A percentile compares a stretch with the other conserved stretches of the same genome.
Conservation (phyloP, 2,113 vertebrate species). For the Pavo muticus region DNA sequence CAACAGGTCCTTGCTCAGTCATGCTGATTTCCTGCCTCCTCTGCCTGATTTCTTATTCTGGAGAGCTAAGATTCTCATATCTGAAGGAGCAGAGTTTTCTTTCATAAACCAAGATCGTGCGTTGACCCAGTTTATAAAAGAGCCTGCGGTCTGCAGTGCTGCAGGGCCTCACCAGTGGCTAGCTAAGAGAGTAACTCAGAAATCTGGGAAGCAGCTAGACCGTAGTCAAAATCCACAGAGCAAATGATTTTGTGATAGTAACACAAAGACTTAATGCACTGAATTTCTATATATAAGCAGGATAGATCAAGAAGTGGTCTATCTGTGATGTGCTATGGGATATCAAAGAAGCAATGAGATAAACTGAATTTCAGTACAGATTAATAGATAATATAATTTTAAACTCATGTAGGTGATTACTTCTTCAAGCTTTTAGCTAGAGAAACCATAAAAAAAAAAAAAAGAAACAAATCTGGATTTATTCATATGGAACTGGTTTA, state of each 20-base stretch:
- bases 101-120: not conserved
- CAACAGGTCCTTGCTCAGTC: too few relatives aligned
- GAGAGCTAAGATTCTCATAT: too few relatives aligned
- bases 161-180: not conserved
- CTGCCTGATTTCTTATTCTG: too few relatives aligned
- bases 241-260: not conserved
- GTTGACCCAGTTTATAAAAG: not conserved
- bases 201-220: not conserved
- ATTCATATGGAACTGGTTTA: not conserved
- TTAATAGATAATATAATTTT: slow-evolving; percentile 34
- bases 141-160: not conserved
- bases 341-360: slow-evolving; percentile 35
- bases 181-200: not conserved
- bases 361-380: slow-evolving; percentile 17
- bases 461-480: not conserved
- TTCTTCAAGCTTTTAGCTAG: slow-evolving; percentile 29
- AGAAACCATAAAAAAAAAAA: not conserved
- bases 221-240: not conserved
- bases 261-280: not conserved
- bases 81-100: not conserved
- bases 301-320: slow-evolving; percentile 16
- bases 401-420: slow-evolving; percentile 11
- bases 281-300: slow-evolving; percentile 29
- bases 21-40: too few relatives aligned
- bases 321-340: not conserved